Conservation (phyloP, 2,888 invertebrate genomes). For the Hypolimnas misippus region DNA sequence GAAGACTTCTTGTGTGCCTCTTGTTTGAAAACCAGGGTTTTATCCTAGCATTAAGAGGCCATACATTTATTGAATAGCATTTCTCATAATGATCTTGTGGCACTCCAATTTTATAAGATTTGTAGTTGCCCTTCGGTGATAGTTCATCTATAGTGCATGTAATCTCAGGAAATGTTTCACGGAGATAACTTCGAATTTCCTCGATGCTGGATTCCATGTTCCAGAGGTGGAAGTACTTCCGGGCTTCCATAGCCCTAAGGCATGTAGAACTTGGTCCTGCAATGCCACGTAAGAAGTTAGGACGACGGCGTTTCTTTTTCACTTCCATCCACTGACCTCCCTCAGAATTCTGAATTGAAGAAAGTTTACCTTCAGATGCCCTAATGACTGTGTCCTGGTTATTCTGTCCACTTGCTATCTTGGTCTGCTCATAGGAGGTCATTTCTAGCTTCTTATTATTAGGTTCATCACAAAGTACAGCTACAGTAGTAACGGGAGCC, state of each 20-base stretch:
- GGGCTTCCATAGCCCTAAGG: constrained; percentile 40
- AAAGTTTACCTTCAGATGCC: too few relatives aligned
- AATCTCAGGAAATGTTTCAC: constrained; percentile 26
- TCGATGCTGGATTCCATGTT: too few relatives aligned
- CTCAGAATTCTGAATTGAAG: too few relatives aligned
- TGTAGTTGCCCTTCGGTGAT: constrained; percentile 39
- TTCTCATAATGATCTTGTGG: constrained; percentile 30
- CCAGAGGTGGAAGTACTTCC: constrained; percentile 41
- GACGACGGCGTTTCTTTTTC: too few relatives aligned
- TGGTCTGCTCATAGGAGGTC: too few relatives aligned
- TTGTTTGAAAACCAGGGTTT: constrained; percentile 35
- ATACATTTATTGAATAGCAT: constrained; percentile 34
- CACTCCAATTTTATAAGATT: constrained; percentile 41
- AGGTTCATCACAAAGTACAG: too few relatives aligned
- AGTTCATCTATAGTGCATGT: constrained; percentile 41
- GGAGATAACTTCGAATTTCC: constrained; percentile 35
- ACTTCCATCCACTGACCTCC: too few relatives aligned
- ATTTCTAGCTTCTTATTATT: too few relatives aligned
- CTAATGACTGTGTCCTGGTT: too few relatives aligned
- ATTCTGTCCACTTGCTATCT: too few relatives aligned
- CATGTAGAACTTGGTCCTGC: not conserved
- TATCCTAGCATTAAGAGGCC: constrained; percentile 40
- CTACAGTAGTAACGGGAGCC: too few relatives aligned
- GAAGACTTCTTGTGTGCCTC: not conserved
- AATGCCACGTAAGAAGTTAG: too few relatives aligned